Percentiles rank a stretch among this genome's conserved stretches.
phyloP scores from a whole-genome alignment of 2,797 vertebrate genomes.

The Spheniscus humboldti region DNA sequence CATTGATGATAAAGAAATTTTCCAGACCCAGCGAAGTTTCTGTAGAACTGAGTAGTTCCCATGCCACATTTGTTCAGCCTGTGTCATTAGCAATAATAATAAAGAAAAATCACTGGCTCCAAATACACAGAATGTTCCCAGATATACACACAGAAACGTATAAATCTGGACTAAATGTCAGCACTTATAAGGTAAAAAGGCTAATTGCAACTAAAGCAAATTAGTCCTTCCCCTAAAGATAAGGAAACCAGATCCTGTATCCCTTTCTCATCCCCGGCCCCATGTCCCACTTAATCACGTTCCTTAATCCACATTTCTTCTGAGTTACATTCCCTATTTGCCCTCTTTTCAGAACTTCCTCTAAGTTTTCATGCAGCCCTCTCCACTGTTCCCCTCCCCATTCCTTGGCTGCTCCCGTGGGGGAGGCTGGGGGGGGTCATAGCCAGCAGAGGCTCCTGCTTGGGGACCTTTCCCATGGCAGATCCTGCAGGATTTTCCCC shows the following conservation, averaged over 20 bases:
- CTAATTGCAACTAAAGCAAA: slow-evolving; percentile 22
- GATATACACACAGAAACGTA: background rate
- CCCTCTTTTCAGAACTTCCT: background rate
- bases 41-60: background rate
- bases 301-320: background rate
- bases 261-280: background rate
- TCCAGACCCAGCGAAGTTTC: background rate
- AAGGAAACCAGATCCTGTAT: background rate
- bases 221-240: background rate
- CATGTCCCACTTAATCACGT: background rate
- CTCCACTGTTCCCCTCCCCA: background rate
- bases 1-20: background rate
- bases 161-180: background rate
- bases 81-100: background rate
- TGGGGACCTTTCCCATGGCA: background rate
- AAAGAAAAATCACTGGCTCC: background rate
- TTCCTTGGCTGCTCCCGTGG: background rate
- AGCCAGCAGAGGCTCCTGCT: background rate
- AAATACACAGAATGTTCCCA: background rate
- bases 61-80: background rate
- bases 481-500: background rate
- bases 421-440: too few species aligned
- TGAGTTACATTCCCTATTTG: background rate
- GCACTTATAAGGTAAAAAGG: background rate
- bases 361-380: too few species aligned